Conservation (phyloP, 1,140 invertebrate genomes). For the Neelides sp. region DNA sequence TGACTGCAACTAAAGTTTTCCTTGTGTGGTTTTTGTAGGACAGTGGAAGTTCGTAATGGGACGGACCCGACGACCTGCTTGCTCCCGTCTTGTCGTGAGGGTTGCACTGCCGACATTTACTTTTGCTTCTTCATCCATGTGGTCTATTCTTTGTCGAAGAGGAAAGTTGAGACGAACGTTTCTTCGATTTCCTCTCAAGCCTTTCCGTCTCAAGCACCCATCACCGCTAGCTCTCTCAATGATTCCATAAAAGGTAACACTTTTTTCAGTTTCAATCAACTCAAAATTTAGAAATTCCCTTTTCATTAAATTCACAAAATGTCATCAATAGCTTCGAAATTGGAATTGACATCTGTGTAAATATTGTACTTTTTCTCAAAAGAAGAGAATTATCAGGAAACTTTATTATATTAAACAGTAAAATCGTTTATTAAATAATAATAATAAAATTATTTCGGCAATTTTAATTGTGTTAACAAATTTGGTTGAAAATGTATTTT, state of each 20-base stretch:
- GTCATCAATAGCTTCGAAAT: too few species aligned
- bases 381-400: too few species aligned
- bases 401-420: too few species aligned
- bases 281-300: background rate
- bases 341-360: too few species aligned
- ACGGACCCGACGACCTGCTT: conserved; percentile 59
- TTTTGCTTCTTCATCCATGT: conserved; percentile 74
- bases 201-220: conserved; percentile 1
- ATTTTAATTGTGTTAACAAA: too few species aligned
- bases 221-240: conserved; percentile 2
- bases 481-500: too few species aligned
- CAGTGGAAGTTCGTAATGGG: conserved; percentile 52
- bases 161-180: background rate
- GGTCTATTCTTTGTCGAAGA: conserved; percentile 46
- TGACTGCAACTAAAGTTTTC: background rate
- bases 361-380: too few species aligned
- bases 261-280: conserved; percentile 17
- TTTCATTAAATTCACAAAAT: background rate
- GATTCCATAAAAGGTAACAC: conserved; percentile 32
- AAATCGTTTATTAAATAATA: too few species aligned
- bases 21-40: conserved; percentile 8
- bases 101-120: conserved; percentile 75
- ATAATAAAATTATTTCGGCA: background rate
- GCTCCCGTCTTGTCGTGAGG: conserved; percentile 77
- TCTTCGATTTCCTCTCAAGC: background rate